Conservation (phyloP, 2,797 vertebrate species). For the Mionectes olivaceus region DNA sequence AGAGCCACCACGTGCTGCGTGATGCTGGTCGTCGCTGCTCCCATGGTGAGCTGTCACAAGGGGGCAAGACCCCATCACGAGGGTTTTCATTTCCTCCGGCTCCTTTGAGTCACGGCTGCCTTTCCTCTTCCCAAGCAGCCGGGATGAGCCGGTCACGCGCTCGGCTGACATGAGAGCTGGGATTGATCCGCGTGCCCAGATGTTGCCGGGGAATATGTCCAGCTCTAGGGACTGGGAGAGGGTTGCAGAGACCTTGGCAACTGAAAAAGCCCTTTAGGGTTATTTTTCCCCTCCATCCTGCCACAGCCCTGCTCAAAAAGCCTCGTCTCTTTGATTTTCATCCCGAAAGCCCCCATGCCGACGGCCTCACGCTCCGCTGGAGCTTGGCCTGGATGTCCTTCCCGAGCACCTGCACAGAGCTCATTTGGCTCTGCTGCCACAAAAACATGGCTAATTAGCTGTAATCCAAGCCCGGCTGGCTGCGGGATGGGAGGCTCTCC, state of each 20-base stretch:
- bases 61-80: neutral
- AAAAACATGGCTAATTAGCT: neutral
- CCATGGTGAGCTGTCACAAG: constrained; percentile 83
- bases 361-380: neutral
- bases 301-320: neutral
- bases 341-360: neutral
- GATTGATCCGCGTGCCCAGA: neutral
- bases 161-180: neutral
- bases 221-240: neutral
- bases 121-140: neutral
- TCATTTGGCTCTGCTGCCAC: neutral
- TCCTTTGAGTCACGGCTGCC: neutral
- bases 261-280: neutral
- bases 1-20: constrained; percentile 91
- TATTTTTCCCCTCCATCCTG: neutral
- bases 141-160: neutral
- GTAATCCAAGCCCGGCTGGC: neutral
- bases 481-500: neutral
- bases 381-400: neutral
- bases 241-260: neutral
- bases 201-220: neutral
- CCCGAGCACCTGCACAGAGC: neutral
- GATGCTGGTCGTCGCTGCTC: constrained; percentile 91
- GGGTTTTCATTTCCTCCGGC: neutral
- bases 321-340: neutral